Evolutionary conservation across 1,140 invertebrate genomes (phyloP).

Genomic region (Diachasma alloeum): DNA sequence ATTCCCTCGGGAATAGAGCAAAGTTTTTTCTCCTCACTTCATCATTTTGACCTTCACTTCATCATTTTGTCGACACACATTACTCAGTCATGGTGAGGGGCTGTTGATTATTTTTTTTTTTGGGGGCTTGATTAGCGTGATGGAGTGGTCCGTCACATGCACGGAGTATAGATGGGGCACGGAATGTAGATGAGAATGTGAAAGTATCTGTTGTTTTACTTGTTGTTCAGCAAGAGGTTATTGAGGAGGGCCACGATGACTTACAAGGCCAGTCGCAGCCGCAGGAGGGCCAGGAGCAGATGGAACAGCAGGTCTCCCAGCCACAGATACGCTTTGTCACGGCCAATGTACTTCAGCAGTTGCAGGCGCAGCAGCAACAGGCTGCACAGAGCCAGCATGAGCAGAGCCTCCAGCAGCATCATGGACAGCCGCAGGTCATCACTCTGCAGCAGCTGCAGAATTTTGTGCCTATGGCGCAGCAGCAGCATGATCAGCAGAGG

Average conservation of each 20-base stretch:
- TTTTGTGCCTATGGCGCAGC: constrained; percentile 63
- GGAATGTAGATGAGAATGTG: background rate
- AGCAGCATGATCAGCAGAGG: constrained; percentile 60
- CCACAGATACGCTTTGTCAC: constrained; percentile 61
- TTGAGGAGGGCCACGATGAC: constrained; percentile 54
- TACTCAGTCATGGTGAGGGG: too few species aligned
- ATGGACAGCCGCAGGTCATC: constrained; percentile 64
- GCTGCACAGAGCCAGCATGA: constrained; percentile 48
- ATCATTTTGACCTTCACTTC: too few species aligned
- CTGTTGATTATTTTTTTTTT: too few species aligned
- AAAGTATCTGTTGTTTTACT: background rate
- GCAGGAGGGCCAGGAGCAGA: constrained; percentile 60
- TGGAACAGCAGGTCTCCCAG: constrained; percentile 56
- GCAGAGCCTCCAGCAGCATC: constrained; percentile 36
- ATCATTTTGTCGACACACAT: too few species aligned
- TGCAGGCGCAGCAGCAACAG: constrained; percentile 57
- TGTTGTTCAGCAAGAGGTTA: constrained; percentile 49
- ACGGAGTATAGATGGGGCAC: too few species aligned
- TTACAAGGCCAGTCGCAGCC: constrained; percentile 44
- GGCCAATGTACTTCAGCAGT: constrained; percentile 57
- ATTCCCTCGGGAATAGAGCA: too few species aligned
- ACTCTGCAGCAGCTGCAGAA: constrained; percentile 67
- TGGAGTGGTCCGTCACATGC: too few species aligned
- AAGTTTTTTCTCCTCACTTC: too few species aligned
- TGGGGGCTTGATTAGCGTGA: too few species aligned